phyloP scores from a whole-genome alignment of 2,113 vertebrate species.

The Urocolius indicus region DNA sequence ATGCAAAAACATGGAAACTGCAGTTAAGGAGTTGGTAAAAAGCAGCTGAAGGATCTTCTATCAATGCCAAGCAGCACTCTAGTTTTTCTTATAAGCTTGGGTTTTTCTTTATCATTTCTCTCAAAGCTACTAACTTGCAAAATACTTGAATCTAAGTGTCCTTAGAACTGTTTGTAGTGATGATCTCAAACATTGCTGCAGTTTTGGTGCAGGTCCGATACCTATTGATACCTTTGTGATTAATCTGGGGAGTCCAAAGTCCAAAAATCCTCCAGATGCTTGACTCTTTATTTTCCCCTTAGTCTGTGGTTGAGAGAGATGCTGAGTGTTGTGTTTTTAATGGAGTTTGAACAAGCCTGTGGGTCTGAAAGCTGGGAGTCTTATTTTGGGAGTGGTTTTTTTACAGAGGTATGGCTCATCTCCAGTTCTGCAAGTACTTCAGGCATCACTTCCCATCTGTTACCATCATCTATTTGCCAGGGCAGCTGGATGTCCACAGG shows the following conservation, averaged over 20 bases:
- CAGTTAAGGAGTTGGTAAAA: neutral
- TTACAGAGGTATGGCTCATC: neutral
- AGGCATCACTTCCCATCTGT: neutral
- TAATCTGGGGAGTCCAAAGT: neutral
- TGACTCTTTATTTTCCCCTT: neutral
- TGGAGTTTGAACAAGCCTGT: neutral
- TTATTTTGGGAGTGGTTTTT: neutral
- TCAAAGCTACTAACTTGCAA: neutral
- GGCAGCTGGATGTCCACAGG: neutral
- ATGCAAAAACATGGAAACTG: neutral
- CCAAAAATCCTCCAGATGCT: neutral
- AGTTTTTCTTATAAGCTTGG: neutral
- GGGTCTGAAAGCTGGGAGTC: neutral
- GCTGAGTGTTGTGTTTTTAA: neutral
- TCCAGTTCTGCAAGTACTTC: neutral
- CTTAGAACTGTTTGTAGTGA: neutral
- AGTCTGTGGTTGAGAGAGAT: neutral
- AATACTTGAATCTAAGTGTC: neutral
- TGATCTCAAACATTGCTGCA: neutral
- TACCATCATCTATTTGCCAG: neutral
- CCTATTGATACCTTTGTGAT: neutral
- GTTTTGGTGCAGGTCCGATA: neutral
- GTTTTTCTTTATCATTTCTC: neutral
- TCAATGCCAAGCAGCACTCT: neutral
- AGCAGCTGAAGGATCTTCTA: neutral